Conservation (phyloP, 2,113 vertebrate species). For the Varanus komodoensis region DNA sequence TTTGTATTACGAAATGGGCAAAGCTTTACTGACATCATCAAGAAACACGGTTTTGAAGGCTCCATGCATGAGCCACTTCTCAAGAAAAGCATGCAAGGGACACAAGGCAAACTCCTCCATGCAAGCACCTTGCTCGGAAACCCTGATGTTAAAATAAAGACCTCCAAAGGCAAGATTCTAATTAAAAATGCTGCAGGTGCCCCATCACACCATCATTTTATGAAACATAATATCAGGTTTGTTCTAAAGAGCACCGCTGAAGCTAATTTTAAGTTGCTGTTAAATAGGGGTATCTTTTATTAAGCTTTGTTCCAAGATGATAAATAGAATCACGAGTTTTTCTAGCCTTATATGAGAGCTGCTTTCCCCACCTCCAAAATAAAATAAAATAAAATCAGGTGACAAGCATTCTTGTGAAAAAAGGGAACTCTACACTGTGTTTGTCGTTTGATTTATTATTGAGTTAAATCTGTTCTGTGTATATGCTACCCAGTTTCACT, state of each 20-base stretch:
- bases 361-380: too few relatives aligned
- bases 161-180: background rate
- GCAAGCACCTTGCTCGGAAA: too few relatives aligned
- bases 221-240: background rate
- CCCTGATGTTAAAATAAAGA: background rate
- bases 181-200: background rate
- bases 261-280: background rate
- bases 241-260: background rate
- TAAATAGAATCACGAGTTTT: background rate
- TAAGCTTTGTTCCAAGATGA: background rate
- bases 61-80: background rate
- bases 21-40: too few relatives aligned
- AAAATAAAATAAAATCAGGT: background rate
- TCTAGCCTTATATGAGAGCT: background rate
- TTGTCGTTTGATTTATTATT: too few relatives aligned
- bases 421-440: too few relatives aligned
- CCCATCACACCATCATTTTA: background rate
- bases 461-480: too few relatives aligned
- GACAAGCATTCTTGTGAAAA: too few relatives aligned
- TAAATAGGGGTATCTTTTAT: background rate
- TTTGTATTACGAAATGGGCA: too few relatives aligned
- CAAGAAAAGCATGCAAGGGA: too few relatives aligned
- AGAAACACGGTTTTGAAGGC: background rate
- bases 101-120: too few relatives aligned
- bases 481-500: too few relatives aligned